A percentile compares a stretch with the other conserved stretches of the same genome.
Evolutionary conservation across 2,888 invertebrate species (phyloP).

Genomic region (Autographa gamma): DNA sequence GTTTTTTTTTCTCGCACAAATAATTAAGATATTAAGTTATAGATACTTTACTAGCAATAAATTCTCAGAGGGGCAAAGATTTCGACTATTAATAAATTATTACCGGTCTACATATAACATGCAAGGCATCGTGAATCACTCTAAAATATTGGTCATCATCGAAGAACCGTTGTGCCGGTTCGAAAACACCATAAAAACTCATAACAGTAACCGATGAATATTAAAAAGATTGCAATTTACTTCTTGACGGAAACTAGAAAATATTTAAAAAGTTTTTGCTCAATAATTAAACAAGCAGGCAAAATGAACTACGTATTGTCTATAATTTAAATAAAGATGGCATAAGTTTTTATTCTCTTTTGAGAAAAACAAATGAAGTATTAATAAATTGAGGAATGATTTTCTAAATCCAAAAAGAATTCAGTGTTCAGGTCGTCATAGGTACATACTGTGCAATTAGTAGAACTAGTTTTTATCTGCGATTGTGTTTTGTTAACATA

Average conservation of each 20-base stretch:
- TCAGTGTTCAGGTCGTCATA: no score
- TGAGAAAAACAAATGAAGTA: neutral
- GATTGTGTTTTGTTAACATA: conserved; percentile 15
- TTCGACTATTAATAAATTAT: conserved; percentile 18
- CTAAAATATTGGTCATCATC: conserved; percentile 41
- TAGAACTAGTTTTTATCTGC: conserved; percentile 10
- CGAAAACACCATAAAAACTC: conserved; percentile 45
- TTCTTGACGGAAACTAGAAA: conserved; percentile 32
- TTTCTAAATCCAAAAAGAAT: no score
- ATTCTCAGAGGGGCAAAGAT: conserved; percentile 8
- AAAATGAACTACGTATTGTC: conserved; percentile 1
- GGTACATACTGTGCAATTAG: neutral
- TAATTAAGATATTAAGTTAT: neutral
- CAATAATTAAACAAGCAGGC: neutral
- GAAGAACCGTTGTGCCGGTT: conserved; percentile 49
- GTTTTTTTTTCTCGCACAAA: no score
- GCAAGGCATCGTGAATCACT: conserved; percentile 44
- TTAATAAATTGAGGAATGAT: no score
- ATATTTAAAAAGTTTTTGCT: conserved; percentile 9
- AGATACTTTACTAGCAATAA: conserved; percentile 6
- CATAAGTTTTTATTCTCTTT: no score
- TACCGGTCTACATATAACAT: conserved; percentile 25
- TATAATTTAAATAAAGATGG: neutral
- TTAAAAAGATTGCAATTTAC: conserved; percentile 44
- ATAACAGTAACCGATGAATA: conserved; percentile 53